phyloP scores from a whole-genome alignment of 2,888 invertebrate genomes.

The Neocrepidodera transversa region DNA sequence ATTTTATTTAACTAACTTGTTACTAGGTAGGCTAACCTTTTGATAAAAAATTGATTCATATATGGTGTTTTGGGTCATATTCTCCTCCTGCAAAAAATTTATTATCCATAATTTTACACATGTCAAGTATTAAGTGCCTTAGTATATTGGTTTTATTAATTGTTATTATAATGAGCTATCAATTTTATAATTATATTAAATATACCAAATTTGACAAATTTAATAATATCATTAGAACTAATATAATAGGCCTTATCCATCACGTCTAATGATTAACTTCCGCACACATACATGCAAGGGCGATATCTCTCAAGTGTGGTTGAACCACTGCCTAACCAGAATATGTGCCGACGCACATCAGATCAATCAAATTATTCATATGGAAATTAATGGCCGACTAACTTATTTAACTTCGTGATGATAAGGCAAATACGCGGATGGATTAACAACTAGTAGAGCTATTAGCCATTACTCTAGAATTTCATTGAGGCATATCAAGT shows the following conservation, averaged over 20 bases:
- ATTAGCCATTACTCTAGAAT: slow-evolving; percentile 5
- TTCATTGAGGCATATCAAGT: neutral
- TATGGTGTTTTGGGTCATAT: no score
- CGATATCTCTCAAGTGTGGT: neutral
- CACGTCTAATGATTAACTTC: neutral
- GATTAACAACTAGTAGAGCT: slow-evolving; percentile 17
- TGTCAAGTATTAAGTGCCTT: no score
- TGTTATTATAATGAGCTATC: no score
- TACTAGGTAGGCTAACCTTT: no score
- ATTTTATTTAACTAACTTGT: no score
- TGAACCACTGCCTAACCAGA: neutral
- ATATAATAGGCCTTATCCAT: neutral
- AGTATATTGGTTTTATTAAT: no score
- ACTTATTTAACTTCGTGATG: slow-evolving; percentile 21
- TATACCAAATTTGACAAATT: no score
- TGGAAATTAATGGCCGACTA: slow-evolving; percentile 15
- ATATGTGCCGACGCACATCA: neutral
- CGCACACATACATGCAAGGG: neutral
- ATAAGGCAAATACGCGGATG: slow-evolving; percentile 20
- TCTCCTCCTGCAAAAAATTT: no score
- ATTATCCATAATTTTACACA: no score
- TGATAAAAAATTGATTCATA: no score
- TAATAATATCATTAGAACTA: neutral
- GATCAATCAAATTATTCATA: slow-evolving; percentile 8
- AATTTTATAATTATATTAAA: no score